Percentiles rank a stretch among this genome's conserved stretches.
These are phyloP conservation scores for Leptopilina clavipes DNA, from an alignment of 1,140 invertebrate genomes.

Conservation along the genomic window DNA sequence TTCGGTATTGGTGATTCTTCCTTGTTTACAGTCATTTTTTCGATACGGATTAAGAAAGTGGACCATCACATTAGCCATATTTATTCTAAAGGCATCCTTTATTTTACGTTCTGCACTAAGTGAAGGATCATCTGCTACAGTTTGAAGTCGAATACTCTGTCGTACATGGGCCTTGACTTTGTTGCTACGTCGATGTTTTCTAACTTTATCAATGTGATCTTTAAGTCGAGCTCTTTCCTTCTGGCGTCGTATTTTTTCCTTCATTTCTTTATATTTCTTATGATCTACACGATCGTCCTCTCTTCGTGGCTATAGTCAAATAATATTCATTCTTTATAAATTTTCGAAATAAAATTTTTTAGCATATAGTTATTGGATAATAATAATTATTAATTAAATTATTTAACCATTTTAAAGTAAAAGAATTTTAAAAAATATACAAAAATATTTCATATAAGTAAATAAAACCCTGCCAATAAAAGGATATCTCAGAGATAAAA, in stretches of 20 bases:
- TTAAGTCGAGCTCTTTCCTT: constrained; percentile 78
- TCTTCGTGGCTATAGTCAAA: constrained; percentile 79
- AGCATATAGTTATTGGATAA: no score
- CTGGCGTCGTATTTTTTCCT: constrained; percentile 83
- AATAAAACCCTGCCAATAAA: no score
- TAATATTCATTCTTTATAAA: constrained; percentile 35
- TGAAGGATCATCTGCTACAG: constrained; percentile 63
- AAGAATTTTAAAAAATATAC: no score
- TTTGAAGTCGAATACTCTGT: constrained; percentile 65
- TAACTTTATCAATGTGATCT: constrained; percentile 68
- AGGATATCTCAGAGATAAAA: no score
- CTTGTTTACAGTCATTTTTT: constrained; percentile 87
- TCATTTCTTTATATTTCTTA: constrained; percentile 85
- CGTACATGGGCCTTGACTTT: constrained; percentile 67
- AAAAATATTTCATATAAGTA: no score
- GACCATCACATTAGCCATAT: constrained; percentile 93
- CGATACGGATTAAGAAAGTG: constrained; percentile 92
- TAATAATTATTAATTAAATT: no score
- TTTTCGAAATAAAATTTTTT: no score
- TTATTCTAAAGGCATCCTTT: constrained; percentile 91
- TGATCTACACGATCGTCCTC: constrained; percentile 85
- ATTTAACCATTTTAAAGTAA: no score
- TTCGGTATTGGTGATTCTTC: constrained; percentile 90
- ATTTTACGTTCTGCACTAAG: constrained; percentile 78
- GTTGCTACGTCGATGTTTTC: constrained; percentile 69